Conservation (phyloP, 2,888 invertebrate species). For the Cryptocheilus praepositus region DNA sequence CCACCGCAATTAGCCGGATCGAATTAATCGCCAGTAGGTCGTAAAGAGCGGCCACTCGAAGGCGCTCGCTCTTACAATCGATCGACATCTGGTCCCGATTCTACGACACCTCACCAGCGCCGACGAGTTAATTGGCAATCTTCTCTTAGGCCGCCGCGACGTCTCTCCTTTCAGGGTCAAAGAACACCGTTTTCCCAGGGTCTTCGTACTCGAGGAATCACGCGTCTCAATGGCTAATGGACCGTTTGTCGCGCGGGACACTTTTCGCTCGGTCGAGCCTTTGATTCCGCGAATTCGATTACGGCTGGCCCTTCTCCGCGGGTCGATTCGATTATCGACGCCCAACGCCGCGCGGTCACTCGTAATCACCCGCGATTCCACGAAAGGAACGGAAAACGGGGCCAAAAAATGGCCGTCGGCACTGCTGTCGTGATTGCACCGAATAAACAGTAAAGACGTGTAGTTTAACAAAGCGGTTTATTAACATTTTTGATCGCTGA, state of each 20-base stretch:
- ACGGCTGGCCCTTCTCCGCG: not conserved
- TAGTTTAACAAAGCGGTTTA: no score
- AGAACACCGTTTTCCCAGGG: slow-evolving; percentile 26
- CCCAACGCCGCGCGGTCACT: not conserved
- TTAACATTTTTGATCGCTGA: no score
- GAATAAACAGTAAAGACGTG: no score
- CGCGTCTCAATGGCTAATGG: slow-evolving; percentile 40
- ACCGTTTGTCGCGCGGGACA: slow-evolving; percentile 55
- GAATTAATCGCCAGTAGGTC: no score
- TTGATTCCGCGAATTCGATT: slow-evolving; percentile 3
- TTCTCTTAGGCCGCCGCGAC: slow-evolving; percentile 31
- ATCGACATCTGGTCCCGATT: no score
- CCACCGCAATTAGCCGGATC: no score
- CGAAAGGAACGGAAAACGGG: no score
- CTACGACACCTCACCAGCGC: slow-evolving; percentile 12
- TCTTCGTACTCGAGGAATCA: not conserved
- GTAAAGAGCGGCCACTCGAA: no score
- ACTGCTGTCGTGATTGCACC: no score
- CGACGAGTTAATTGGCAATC: slow-evolving; percentile 54
- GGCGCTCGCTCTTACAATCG: no score
- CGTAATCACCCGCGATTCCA: no score
- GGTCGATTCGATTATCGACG: not conserved
- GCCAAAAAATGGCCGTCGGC: no score
- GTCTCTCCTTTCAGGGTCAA: slow-evolving; percentile 43
- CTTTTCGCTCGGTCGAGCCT: slow-evolving; percentile 22